Conservation (phyloP, 1,140 invertebrate genomes). For the Zaprionus ornatus region DNA sequence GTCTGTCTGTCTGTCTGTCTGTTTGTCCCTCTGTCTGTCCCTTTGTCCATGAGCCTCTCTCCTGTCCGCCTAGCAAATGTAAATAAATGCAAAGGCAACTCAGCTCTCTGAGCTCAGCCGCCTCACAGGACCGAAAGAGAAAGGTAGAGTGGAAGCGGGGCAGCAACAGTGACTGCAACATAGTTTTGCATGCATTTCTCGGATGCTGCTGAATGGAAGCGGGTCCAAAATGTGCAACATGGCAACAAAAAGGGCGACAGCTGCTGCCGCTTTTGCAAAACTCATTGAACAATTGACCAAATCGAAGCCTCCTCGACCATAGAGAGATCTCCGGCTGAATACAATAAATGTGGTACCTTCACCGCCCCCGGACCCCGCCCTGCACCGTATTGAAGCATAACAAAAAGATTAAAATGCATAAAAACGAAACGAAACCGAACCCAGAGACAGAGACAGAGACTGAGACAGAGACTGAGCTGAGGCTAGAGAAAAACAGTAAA, state of each 20-base stretch:
- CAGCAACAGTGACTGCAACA: slow-evolving; percentile 33
- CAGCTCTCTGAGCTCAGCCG: neutral
- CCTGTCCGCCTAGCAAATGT: slow-evolving; percentile 53
- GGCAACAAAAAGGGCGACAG: slow-evolving; percentile 51
- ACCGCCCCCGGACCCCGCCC: neutral
- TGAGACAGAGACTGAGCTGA: slow-evolving; percentile 16
- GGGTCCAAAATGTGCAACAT: slow-evolving; percentile 50
- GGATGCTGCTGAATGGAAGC: slow-evolving; percentile 41
- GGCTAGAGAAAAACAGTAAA: slow-evolving; percentile 11
- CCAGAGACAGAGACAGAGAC: neutral
- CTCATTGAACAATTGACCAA: slow-evolving; percentile 78
- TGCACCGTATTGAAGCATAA: slow-evolving; percentile 36
- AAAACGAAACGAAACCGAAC: slow-evolving; percentile 34
- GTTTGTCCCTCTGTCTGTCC: slow-evolving; percentile 14
- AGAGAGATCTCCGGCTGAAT: slow-evolving; percentile 3
- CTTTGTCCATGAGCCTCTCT: neutral
- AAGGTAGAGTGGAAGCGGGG: slow-evolving; percentile 11
- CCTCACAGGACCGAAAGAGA: slow-evolving; percentile 4
- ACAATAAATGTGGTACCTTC: slow-evolving; percentile 61
- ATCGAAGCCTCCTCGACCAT: slow-evolving; percentile 54
- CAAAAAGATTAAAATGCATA: slow-evolving; percentile 67
- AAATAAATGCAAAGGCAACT: slow-evolving; percentile 68
- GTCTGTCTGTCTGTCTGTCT: slow-evolving; percentile 12
- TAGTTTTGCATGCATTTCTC: slow-evolving; percentile 74
- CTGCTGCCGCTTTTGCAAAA: slow-evolving; percentile 64